phyloP scores from a whole-genome alignment of 1,140 invertebrate species.

The Brachionus plicatilis region DNA sequence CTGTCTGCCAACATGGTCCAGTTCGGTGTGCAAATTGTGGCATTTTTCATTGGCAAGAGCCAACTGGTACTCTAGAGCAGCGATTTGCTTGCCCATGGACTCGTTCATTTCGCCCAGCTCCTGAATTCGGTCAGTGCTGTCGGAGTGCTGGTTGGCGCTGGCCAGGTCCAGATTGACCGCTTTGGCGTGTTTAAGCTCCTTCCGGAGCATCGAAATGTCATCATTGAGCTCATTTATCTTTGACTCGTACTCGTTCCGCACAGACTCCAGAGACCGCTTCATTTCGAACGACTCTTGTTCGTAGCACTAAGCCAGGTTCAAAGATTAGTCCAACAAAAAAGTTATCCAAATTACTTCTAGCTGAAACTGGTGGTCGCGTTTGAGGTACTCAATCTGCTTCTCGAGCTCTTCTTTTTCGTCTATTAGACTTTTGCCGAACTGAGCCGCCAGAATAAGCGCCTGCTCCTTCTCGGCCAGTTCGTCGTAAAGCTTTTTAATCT shows the following conservation, averaged over 20 bases:
- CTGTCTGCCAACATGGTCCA: neutral
- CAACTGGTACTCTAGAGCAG: neutral
- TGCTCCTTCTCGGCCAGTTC: conserved; percentile 36
- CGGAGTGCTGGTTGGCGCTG: neutral
- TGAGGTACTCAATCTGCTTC: conserved; percentile 10
- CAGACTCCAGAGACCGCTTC: neutral
- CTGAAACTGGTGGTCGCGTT: conserved; percentile 10
- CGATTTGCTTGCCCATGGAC: neutral
- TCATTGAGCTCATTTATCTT: conserved; percentile 14
- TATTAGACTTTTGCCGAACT: conserved; percentile 22
- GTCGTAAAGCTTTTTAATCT: conserved; percentile 17
- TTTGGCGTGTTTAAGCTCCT: neutral
- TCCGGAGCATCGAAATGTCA: neutral
- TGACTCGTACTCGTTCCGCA: conserved; percentile 12
- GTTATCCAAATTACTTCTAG: neutral
- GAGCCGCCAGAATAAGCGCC: conserved; percentile 10
- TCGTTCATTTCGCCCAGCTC: neutral
- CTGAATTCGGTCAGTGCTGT: neutral
- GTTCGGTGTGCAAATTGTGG: neutral
- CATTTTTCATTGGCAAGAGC: neutral
- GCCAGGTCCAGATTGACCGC: neutral
- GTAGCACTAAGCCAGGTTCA: neutral
- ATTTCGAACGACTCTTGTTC: conserved; percentile 32
- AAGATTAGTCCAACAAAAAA: neutral
- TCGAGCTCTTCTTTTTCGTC: conserved; percentile 39